Conservation (phyloP, 1,140 invertebrate genomes). For the Arion vulgaris region DNA sequence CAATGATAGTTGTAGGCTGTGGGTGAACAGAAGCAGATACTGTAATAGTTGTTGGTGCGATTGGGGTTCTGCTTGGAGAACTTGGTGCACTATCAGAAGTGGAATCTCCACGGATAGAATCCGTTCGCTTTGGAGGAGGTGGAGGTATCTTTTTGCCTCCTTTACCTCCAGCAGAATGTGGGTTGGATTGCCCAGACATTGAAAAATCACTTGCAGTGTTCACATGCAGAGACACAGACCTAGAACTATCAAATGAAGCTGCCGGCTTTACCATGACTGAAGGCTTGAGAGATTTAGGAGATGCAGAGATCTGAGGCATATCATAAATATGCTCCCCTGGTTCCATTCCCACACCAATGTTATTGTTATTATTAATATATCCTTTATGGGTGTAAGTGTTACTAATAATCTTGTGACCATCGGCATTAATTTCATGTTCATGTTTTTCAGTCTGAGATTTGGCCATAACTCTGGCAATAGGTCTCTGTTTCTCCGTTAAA, state of each 20-base stretch:
- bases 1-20: constrained; percentile 2
- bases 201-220: constrained; percentile 4
- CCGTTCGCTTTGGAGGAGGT: constrained; percentile 85
- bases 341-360: constrained; percentile 16
- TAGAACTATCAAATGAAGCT: constrained; percentile 4
- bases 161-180: constrained; percentile 47
- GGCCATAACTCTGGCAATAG: constrained; percentile 87
- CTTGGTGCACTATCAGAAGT: constrained; percentile 1
- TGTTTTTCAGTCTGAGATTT: constrained; percentile 71
- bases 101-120: constrained; percentile 68
- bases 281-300: constrained; percentile 41
- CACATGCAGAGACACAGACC: constrained; percentile 51
- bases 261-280: constrained; percentile 41
- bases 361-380: neutral
- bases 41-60: constrained; percentile 4
- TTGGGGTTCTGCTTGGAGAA: constrained; percentile 6
- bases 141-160: constrained; percentile 76
- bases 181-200: neutral
- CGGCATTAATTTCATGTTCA: constrained; percentile 60
- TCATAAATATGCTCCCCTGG: constrained; percentile 65
- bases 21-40: constrained; percentile 9
- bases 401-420: constrained; percentile 49
- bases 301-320: constrained; percentile 53
- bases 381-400: neutral
- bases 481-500: constrained; percentile 74